Base-by-base conservation (phyloP, 1,140 invertebrate species). In the Drosophila arawakana region DNA sequence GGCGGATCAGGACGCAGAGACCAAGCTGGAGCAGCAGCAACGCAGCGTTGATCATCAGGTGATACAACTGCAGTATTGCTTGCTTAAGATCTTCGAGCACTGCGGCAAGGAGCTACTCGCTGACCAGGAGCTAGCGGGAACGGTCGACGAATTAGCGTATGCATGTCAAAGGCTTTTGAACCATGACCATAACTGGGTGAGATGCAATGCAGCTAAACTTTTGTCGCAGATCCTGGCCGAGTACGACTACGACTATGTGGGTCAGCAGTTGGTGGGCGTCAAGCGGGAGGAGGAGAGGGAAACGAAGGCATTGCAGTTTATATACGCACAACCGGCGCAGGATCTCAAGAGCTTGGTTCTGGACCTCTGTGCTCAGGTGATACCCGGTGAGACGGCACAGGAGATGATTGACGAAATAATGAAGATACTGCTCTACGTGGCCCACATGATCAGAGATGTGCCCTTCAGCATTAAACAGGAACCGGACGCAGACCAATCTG, bases 351-450 rank as follows among this genome's bases (percentile, higher is more conserved):
- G 94, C 79, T 91, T 97, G 15, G 93, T 95, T 1, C 92, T 96
- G n/a, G 96, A 96, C 93, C 93, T 97, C 59, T 94, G 95, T 60
- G 95, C 94, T 9, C 96, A 97, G 82, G 93, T 97, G 25, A 94
- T 95, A 50, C 95, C 96, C 0, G 94, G 94, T 2, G 88, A 93
- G 41, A 91, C 93, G 4, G 93, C 94, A 8, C 84, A 88, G 39
- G 94, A 96, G 63, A 94, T 96, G 86, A 94, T 95, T 8, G 95
- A 95, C 80, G 94, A 96, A 88, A 94, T 96, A 13, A 93, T 96
- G 3, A 96, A 96, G 89, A 96, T 97, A 91, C 92, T 97, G 47
- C 93, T 97, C 8, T 96, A 95, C 76, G 92, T 97, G 15, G 94
- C 95, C 0, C 94, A 94, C 86, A 93, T 96, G 49, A 84, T 96